Base-by-base conservation (phyloP, 2,797 vertebrate species). In the Erpetoichthys calabaricus region DNA sequence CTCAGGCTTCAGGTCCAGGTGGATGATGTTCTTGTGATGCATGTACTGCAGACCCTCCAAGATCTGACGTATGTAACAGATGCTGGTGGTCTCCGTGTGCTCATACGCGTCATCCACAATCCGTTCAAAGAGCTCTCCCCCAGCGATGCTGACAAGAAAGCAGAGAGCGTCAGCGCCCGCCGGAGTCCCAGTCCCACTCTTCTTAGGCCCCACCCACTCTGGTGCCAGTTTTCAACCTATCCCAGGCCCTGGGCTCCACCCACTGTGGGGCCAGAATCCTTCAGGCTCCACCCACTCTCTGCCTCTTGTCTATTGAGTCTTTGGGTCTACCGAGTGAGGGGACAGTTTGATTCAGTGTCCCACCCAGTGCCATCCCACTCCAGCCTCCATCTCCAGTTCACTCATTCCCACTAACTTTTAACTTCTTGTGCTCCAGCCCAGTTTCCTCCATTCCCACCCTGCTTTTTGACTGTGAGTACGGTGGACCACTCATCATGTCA, bases 1-100 rank as follows among this genome's bases (percentile, higher is more conserved):
- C 75, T 94, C 90, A 0, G 91, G 91, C 65, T 94, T 94, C 59
- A 94, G 84, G 69, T 92, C 90, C 7, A 92, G 81, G 62, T 92
- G 91, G 53, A 91, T 51, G 0, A 94, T 68, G 10, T 67, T 77
- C 75, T 87, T 83, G 63, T 75, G 25, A 3, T 94, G 91, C 84
- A 92, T 89, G 78, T 76, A 91, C 42, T 62, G 64, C 3, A 91
- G 63, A 5, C 90, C 91, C 65, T 86, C 70, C 64, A 92, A 74
- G 68, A 94, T 91, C 80, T 94, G 90, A 66, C 52, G 72, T 79
- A 92, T 58, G 63, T 91, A 94, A 63, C 59, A 75, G 42, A 83
- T 65, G 0, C 89, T 87, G 43, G 80, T 76, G n/a, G 78, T 71
- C 75, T 94, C 91, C 0, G 91, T 92, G 80, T 91, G 89, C 78